Conservation (phyloP, 2,888 invertebrate genomes). For the Acronicta psi region DNA sequence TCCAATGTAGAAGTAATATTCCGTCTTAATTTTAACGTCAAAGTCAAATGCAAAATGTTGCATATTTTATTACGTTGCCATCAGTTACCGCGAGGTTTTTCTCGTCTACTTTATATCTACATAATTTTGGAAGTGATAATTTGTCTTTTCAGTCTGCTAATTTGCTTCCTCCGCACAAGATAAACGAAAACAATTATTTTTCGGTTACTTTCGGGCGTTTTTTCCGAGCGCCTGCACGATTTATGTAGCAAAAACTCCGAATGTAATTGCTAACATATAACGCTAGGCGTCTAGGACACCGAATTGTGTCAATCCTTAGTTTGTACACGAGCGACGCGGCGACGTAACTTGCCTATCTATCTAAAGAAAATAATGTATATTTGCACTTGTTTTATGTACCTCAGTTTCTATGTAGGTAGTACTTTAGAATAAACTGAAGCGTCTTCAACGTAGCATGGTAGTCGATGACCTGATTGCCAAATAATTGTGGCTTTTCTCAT, state of each 20-base stretch:
- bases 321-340: background rate
- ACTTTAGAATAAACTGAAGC: no score
- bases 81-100: slow-evolving; percentile 18
- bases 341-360: no score
- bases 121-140: slow-evolving; percentile 51
- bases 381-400: no score
- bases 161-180: slow-evolving; percentile 36
- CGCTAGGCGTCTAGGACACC: slow-evolving; percentile 29
- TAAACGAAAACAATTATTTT: slow-evolving; percentile 51
- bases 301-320: background rate
- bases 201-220: slow-evolving; percentile 26
- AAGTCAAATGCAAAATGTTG: slow-evolving; percentile 27
- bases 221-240: slow-evolving; percentile 44
- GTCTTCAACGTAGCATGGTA: no score
- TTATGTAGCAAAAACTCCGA: slow-evolving; percentile 32
- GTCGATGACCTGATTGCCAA: no score
- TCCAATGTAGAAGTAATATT: slow-evolving; percentile 5
- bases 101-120: slow-evolving; percentile 39
- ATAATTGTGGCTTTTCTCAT: no score
- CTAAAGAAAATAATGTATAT: no score
- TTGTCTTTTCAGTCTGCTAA: slow-evolving; percentile 45
- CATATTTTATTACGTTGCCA: slow-evolving; percentile 26
- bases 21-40: slow-evolving; percentile 18
- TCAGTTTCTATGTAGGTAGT: no score
- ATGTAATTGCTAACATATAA: slow-evolving; percentile 37